Conservation (phyloP, 2,797 vertebrate species). For the Dromococcyx pavoninus region DNA sequence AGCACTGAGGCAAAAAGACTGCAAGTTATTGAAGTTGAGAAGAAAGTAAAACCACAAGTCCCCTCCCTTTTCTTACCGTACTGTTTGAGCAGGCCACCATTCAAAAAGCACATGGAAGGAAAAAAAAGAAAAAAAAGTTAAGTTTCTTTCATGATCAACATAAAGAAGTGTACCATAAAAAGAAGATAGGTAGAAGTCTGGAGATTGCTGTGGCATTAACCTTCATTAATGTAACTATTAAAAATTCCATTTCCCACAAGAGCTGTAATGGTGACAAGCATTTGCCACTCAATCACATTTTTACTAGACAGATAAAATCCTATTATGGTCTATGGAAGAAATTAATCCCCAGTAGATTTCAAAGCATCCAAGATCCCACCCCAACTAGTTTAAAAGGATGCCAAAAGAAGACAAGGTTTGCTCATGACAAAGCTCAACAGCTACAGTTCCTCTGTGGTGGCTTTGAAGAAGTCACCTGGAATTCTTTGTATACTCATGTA, state of each 20-base stretch:
- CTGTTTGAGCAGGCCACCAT: conserved; percentile 44
- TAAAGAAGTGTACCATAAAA: not conserved
- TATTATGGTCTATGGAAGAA: not conserved
- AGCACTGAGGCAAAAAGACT: not conserved
- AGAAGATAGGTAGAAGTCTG: not conserved
- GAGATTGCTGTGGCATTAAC: not conserved
- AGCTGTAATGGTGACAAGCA: not conserved
- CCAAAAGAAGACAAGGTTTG: not conserved
- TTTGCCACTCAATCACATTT: not conserved
- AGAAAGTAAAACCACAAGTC: not conserved
- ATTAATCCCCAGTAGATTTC: not conserved
- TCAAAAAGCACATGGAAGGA: conserved; percentile 44
- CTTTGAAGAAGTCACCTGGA: not conserved
- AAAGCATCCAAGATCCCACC: not conserved
- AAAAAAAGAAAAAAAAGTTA: not conserved
- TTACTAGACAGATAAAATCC: not conserved
- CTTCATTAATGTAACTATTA: not conserved
- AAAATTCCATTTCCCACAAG: not conserved
- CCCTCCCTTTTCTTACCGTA: conserved; percentile 73
- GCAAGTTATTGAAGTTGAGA: not conserved
- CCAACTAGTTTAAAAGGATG: not conserved
- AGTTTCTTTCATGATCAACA: conserved; percentile 1
- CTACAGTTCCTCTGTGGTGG: not conserved
- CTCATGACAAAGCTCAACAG: not conserved
- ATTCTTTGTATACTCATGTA: not conserved